Evolutionary conservation across 1,140 invertebrate genomes (phyloP).

Genomic region (Sipha flava): DNA sequence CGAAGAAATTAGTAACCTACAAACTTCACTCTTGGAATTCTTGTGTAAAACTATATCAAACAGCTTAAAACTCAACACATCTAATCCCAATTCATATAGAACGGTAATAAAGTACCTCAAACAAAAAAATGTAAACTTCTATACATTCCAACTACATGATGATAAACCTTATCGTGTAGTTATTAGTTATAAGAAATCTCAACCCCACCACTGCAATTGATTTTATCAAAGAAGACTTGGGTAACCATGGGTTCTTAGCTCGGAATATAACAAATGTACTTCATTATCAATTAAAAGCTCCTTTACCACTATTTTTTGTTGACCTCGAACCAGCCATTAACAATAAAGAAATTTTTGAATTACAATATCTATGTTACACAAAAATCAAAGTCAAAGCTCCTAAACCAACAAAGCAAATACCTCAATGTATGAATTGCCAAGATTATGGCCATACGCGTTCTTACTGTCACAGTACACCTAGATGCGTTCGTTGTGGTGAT

Average conservation of each 20-base stretch:
- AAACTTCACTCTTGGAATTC: neutral
- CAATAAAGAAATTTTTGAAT: slow-evolving; percentile 8
- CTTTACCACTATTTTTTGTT: slow-evolving; percentile 4
- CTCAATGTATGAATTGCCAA: too few relatives aligned
- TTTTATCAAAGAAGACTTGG: too few relatives aligned
- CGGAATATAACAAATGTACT: neutral
- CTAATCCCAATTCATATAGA: slow-evolving; percentile 3
- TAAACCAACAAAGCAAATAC: neutral
- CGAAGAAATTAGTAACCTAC: too few relatives aligned
- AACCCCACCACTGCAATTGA: neutral
- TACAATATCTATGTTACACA: neutral
- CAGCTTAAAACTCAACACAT: too few relatives aligned
- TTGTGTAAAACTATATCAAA: neutral
- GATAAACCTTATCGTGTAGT: neutral
- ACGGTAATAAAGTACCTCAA: slow-evolving; percentile 11
- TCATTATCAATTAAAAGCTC: neutral
- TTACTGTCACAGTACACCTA: too few relatives aligned
- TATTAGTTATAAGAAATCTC: neutral
- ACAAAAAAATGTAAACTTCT: slow-evolving; percentile 6
- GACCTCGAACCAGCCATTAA: slow-evolving; percentile 16
- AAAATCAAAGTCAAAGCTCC: slow-evolving; percentile 10
- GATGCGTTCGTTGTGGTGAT: neutral
- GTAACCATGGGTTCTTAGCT: neutral
- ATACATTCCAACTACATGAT: neutral
- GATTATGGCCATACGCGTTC: too few relatives aligned